phyloP scores from a whole-genome alignment of 2,113 vertebrate genomes.

The Pygoscelis antarcticus region DNA sequence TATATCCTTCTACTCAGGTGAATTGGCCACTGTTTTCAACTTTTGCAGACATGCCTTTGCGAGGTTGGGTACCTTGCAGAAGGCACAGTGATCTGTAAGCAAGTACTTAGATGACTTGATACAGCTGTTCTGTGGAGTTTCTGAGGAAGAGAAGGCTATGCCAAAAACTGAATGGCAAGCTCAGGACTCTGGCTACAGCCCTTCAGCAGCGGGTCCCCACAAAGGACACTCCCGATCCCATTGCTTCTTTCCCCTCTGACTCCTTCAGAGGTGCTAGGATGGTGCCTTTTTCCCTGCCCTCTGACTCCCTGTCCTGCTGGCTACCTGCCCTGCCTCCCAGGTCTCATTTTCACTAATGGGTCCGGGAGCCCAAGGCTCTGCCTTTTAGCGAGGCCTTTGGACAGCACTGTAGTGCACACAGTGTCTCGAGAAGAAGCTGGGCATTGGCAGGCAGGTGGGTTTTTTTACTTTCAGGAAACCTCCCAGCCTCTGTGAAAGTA shows the following conservation, averaged over 20 bases:
- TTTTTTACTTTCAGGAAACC: neutral
- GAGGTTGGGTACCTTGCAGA: neutral
- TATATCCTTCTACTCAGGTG: neutral
- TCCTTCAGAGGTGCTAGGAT: neutral
- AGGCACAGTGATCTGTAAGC: neutral
- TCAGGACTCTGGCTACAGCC: neutral
- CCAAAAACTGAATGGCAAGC: neutral
- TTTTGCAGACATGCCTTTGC: neutral
- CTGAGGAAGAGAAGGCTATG: neutral
- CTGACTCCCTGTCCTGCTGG: neutral
- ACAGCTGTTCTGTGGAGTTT: neutral
- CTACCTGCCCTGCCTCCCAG: neutral
- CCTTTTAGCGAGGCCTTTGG: neutral
- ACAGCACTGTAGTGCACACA: neutral
- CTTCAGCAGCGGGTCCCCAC: neutral
- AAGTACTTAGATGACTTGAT: neutral
- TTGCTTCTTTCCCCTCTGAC: neutral
- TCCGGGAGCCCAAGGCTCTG: neutral
- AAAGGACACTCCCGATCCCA: rapidly evolving
- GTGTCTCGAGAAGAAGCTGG: neutral
- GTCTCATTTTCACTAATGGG: neutral
- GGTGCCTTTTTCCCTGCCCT: neutral
- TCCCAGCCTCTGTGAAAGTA: neutral
- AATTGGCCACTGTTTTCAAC: neutral
- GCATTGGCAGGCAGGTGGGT: neutral